These are phyloP conservation scores for Hippolais icterina DNA, from an alignment of 2,113 vertebrate genomes.

Conservation along the genomic window DNA sequence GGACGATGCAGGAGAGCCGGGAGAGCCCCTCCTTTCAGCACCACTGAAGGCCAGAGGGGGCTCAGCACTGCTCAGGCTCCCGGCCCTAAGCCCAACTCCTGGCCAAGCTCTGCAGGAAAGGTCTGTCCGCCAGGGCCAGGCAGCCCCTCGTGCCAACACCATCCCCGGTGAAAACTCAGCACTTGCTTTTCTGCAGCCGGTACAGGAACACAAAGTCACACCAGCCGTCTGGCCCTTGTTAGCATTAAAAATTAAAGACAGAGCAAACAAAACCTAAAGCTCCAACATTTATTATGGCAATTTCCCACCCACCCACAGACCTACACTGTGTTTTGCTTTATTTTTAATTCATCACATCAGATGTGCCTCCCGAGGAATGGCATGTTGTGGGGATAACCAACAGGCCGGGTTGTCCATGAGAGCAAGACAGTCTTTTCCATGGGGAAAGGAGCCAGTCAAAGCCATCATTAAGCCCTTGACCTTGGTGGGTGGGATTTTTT, in stretches of 20 bases:
- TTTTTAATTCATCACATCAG: slow-evolving; percentile 56
- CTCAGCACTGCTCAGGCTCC: neutral
- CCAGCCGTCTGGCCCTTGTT: slow-evolving; percentile 39
- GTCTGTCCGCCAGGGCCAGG: neutral
- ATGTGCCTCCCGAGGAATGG: slow-evolving; percentile 71
- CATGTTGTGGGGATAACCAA: slow-evolving; percentile 72
- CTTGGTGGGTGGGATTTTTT: slow-evolving; percentile 38
- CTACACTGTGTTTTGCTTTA: slow-evolving; percentile 41
- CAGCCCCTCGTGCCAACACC: neutral
- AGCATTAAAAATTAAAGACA: slow-evolving; percentile 75
- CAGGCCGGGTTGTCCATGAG: slow-evolving; percentile 48
- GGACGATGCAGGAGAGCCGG: slow-evolving; percentile 39
- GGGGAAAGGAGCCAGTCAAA: slow-evolving; percentile 33
- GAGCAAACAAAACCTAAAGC: slow-evolving; percentile 79
- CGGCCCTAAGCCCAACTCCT: neutral
- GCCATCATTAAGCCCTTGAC: slow-evolving; percentile 61
- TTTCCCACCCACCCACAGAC: slow-evolving; percentile 48
- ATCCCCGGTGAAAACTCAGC: neutral
- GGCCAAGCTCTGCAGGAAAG: slow-evolving; percentile 24
- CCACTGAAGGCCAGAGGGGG: slow-evolving; percentile 25
- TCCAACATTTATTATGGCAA: slow-evolving; percentile 84
- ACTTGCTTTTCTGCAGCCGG: neutral
- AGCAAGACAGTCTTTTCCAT: slow-evolving; percentile 63
- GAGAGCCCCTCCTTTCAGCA: slow-evolving; percentile 37
- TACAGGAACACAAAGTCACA: slow-evolving; percentile 37